These are phyloP conservation scores for Drosophila heteroneura DNA, from an alignment of 2,888 invertebrate genomes.

Conservation along the genomic window DNA sequence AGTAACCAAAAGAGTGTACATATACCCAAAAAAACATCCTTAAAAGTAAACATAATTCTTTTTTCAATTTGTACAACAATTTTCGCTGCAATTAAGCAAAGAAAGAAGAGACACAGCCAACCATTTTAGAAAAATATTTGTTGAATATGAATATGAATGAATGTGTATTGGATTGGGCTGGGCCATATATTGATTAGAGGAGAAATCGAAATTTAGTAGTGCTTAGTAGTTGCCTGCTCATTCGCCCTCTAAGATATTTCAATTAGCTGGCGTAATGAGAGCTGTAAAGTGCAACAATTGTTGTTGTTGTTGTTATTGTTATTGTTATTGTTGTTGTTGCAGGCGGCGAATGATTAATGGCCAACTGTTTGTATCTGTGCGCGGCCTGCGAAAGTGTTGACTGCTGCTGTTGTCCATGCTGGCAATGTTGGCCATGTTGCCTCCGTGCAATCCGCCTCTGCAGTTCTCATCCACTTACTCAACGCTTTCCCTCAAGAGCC, in stretches of 20 bases:
- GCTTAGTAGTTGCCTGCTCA: neutral
- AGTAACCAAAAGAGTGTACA: neutral
- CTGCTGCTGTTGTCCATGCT: slow-evolving; percentile 54
- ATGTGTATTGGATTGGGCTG: neutral
- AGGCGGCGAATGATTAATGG: slow-evolving; percentile 73
- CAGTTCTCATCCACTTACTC: slow-evolving; percentile 17
- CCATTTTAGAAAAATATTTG: neutral
- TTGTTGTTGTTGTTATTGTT: neutral
- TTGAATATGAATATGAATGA: neutral
- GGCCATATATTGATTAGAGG: neutral
- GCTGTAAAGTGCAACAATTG: slow-evolving; percentile 48
- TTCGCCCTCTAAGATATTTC: slow-evolving; percentile 70
- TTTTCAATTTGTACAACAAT: neutral
- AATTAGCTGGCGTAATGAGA: slow-evolving; percentile 74
- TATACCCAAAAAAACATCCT: neutral
- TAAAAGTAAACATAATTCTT: neutral
- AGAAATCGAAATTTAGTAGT: too few species aligned
- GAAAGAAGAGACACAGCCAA: neutral
- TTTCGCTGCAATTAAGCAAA: neutral
- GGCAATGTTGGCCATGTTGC: neutral
- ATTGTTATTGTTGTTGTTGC: slow-evolving; percentile 19
- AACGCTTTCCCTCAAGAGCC: slow-evolving; percentile 11
- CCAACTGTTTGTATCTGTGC: slow-evolving; percentile 69
- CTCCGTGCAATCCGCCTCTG: slow-evolving; percentile 10
- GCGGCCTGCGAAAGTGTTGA: slow-evolving; percentile 73